Percentiles rank a stretch among this genome's conserved stretches.
phyloP scores from a whole-genome alignment of 2,888 invertebrate genomes.

The Pristionchus arcanus region DNA sequence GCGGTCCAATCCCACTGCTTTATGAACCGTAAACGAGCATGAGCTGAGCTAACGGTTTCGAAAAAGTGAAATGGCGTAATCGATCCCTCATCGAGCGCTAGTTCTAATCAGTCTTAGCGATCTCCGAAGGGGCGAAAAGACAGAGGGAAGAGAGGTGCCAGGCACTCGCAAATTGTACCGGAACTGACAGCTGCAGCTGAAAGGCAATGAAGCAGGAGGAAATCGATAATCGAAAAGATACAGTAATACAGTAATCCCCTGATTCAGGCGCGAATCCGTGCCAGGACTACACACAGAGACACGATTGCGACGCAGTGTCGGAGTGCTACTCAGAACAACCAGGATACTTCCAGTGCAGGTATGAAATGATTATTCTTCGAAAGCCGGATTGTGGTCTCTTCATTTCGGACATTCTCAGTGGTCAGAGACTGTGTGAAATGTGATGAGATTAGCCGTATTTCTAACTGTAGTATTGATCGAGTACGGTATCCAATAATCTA shows the following conservation, averaged over 20 bases:
- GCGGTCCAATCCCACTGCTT: neutral
- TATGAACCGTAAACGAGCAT: neutral
- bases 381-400: too few relatives aligned
- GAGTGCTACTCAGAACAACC: slow-evolving; percentile 77
- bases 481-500: too few relatives aligned
- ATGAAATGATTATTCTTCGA: too few relatives aligned
- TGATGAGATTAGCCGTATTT: too few relatives aligned
- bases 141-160: slow-evolving; percentile 7
- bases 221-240: slow-evolving; percentile 39
- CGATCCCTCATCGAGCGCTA: neutral
- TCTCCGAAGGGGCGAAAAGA: slow-evolving; percentile 34
- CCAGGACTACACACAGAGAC: slow-evolving; percentile 76
- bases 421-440: too few relatives aligned
- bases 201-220: neutral
- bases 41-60: neutral
- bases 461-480: too few relatives aligned
- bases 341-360: slow-evolving; percentile 77
- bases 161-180: slow-evolving; percentile 25
- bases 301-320: slow-evolving; percentile 78
- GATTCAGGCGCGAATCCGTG: slow-evolving; percentile 77
- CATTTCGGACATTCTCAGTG: too few relatives aligned
- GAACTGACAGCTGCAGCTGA: slow-evolving; percentile 26
- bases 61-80: slow-evolving; percentile 6
- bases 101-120: slow-evolving; percentile 31
- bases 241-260: slow-evolving; percentile 12